Evolutionary conservation across 2,113 vertebrate species (phyloP), one percentile per base, ranked within the genome.

Genomic region (Hirundichthys speculiger): DNA sequence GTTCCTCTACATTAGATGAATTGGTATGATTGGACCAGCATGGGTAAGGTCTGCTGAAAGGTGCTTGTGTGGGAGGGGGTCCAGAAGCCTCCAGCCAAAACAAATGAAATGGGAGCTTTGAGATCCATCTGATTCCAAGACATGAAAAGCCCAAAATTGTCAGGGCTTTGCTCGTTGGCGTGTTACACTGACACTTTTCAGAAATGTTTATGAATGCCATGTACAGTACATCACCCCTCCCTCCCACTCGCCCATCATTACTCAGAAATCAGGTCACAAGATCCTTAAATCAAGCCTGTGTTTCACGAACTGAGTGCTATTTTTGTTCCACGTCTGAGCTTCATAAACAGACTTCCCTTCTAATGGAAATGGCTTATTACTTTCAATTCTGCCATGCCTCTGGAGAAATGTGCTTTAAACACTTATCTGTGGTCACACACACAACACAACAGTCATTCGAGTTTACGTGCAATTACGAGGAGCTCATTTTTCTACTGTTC

Each of bases 301-400:
- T 64, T 45, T 54, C 4, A 51, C 2, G 57, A 52, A 38, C 40
- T 1, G 19, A 47, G 69, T 69, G 16, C 16, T 40, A 41, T 24
- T 58, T 69, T 72, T 62, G 57, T 70, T 76, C 79, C 53, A 63
- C 50, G 10, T 64, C 67, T 18, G 45, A 13, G 76, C 40, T 64
- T 70, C 45, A 82, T 64, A 67, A 52, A 50, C 43, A 55, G 20
- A 63, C 77, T 72, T 84, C 64, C 63, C 20, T 58, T 79, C 74
- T 75, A 77, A 86, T 83, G 84, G 79, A 77, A 80, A 81, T 73
- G 75, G 80, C 86, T 86, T 88, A 88, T 88, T 89, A 73, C 69
- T 64, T 86, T 79, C 53, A 82, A 59, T 82, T 75, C 62, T 72
- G 65, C 64, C 73, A 77, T 71, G 69, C 85, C 75, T 49, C 39